Evolutionary conservation across 2,113 vertebrate genomes (phyloP), one percentile per base, ranked within the genome.

Genomic region (Hylia prasina): DNA sequence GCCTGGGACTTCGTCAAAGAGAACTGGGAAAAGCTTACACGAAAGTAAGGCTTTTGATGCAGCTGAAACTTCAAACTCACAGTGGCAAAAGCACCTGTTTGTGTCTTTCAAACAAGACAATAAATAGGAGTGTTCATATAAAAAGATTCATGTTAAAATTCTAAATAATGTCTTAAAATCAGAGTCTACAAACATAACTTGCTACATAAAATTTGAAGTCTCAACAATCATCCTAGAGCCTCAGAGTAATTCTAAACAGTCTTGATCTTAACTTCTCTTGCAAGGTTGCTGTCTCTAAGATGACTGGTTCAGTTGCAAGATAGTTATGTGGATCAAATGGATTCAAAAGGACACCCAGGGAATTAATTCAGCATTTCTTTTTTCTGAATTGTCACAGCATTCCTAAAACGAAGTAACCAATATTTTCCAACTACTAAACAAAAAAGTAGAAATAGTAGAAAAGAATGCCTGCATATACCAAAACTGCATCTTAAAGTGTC

Each of bases 1-100:
- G 98, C 98, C 25, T 99, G 99, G 99, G 98, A 99, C 96, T 99
- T 99, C 73, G 98, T 99, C 53, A 99, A 99, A 95, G 98, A 99
- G 93, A 99, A 99, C 96, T 99, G 99, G 99, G 98, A 98, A 92
- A 96, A 94, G 37, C 98, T 99, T 92, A 98, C 98, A 86, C 96
- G 98, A 64, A 99, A 98, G 99, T 99, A 98, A 98, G 99, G 31
- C 51, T 87, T 76, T 69, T 90, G 27, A 73, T 84, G 15, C 8
- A 39, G 24, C 65, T 70, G 51, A 47, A 80, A 44, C 16, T n/a
- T 75, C 5, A 64, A 2, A 39, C 3, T 77, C 9, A 10, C 6
- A 22, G 7, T 71, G 42, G 13, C 57, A 82, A 77, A 69, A 68
- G 11, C 18, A 58, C 27, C 4, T 53, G 11, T 51, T 93, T 51